Evolutionary conservation across 2,797 vertebrate species (phyloP), one percentile per base, ranked within the genome.

Genomic region (Phyllotis vaccarum): DNA sequence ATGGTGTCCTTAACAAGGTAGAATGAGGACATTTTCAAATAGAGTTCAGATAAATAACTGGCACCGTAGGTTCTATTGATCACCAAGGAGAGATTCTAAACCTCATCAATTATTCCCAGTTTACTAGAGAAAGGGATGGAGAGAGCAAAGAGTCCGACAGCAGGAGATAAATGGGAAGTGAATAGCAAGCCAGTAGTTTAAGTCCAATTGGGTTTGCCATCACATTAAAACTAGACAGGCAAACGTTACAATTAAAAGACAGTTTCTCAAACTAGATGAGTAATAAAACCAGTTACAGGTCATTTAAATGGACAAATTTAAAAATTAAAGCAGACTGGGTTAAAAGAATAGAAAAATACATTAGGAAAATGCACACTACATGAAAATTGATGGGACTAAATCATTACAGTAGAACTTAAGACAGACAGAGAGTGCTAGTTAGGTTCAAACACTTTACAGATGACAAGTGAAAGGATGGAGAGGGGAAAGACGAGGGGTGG

Each of bases 21-120:
- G 76, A 54, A 40, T 90, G n/a, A 40, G 19, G 40, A 85, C 21
- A 64, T 70, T 70, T 96, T 87, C 19, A 90, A 90, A 40, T 31
- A 49, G 14, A 81, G 24, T 6, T 87, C 10, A 62, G 78, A 87
- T 75, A 66, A 14, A 14, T 31, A 49, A 22, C 82, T 56, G n/a
- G 75, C 64, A 37, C 1, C 29, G 22, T 62, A n/a, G 54, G 1
- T 82, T 76, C 6, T 82, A 68, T 56, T 81, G 60, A 12, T 90
- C 87, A 83, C 37, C n/a, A 9, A 88, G 34, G n/a, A 87, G 11
- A 40, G 27, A 64, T 79, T 12, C 31, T 82, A 78, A 68, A 64
- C 64, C 37, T 76, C 52, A 10, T 87, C 29, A 78, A 27, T 43
- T 75, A 49, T n/a, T 34, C 21, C 14, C 31, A 81, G 46, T 79